phyloP scores from a whole-genome alignment of 2,113 vertebrate genomes.

The Lota lota region DNA sequence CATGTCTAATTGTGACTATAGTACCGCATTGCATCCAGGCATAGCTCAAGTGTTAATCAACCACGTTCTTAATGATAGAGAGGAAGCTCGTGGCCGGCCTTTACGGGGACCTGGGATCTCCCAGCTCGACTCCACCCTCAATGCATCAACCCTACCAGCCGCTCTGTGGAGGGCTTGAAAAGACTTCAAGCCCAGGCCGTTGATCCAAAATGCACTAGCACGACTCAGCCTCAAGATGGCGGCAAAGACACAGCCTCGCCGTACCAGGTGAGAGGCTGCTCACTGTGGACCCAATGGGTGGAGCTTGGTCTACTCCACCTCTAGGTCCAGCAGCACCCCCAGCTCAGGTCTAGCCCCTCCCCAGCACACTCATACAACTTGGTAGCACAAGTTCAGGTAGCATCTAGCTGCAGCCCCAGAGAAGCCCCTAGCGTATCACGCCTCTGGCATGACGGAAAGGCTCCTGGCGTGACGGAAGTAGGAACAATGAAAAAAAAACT shows the following conservation, averaged over 20 bases:
- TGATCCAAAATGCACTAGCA: slow-evolving; percentile 14
- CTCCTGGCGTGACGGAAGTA: too few relatives aligned
- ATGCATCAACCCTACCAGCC: slow-evolving; percentile 51
- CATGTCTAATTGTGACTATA: background rate
- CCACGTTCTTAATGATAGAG: slow-evolving; percentile 17
- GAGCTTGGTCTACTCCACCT: too few relatives aligned
- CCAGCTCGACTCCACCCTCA: slow-evolving; percentile 48
- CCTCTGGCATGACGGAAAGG: too few relatives aligned
- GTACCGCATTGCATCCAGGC: too few relatives aligned
- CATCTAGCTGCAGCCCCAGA: too few relatives aligned
- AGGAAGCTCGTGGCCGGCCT: slow-evolving; percentile 61
- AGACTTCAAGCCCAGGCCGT: slow-evolving; percentile 49
- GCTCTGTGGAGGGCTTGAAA: slow-evolving; percentile 54
- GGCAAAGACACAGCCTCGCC: slow-evolving; percentile 12
- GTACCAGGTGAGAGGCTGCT: slow-evolving; percentile 33
- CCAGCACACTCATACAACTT: too few relatives aligned
- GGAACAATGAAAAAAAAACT: too few relatives aligned
- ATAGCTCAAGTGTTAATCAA: background rate
- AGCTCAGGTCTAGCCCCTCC: too few relatives aligned
- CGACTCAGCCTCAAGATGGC: slow-evolving; percentile 16
- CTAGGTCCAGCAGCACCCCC: too few relatives aligned
- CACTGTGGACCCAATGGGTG: too few relatives aligned
- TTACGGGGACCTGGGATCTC: slow-evolving; percentile 73
- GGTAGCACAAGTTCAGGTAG: too few relatives aligned
- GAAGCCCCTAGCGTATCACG: too few relatives aligned